A percentile compares a stretch with the other conserved stretches of the same genome.
These are phyloP conservation scores for Atractosteus spatula DNA, from an alignment of 2,113 vertebrate genomes.

Conservation along the genomic window DNA sequence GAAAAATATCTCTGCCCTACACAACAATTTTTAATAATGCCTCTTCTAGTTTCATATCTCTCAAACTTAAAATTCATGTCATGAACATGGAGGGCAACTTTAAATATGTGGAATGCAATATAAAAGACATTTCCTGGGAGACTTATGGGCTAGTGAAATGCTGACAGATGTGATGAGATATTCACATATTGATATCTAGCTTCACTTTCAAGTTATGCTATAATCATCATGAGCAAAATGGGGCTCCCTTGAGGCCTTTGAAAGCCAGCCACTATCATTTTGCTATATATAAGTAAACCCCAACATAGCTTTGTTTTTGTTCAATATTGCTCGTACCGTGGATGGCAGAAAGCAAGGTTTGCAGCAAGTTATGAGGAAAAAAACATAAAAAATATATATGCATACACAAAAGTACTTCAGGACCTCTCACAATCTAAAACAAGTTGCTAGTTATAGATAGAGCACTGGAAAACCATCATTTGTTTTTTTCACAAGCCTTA, in stretches of 20 bases:
- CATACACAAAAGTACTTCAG: not conserved
- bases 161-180: not conserved
- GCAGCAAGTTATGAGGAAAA: not conserved
- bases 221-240: not conserved
- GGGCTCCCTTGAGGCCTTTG: not conserved
- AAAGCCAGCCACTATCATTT: not conserved
- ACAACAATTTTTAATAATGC: no score
- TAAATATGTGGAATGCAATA: constrained; percentile 1
- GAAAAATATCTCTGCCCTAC: no score
- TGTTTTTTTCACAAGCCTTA: no score
- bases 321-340: not conserved
- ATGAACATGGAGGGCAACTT: not conserved
- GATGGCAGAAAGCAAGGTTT: not conserved
- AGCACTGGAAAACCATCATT: no score
- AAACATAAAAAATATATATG: not conserved
- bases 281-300: not conserved
- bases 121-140: not conserved
- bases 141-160: not conserved
- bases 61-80: not conserved
- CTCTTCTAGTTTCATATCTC: no score
- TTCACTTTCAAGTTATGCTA: not conserved
- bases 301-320: not conserved
- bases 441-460: no score
- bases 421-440: no score
- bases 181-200: not conserved